Conservation (phyloP, 2,113 vertebrate genomes). For the Ciconia maguari region DNA sequence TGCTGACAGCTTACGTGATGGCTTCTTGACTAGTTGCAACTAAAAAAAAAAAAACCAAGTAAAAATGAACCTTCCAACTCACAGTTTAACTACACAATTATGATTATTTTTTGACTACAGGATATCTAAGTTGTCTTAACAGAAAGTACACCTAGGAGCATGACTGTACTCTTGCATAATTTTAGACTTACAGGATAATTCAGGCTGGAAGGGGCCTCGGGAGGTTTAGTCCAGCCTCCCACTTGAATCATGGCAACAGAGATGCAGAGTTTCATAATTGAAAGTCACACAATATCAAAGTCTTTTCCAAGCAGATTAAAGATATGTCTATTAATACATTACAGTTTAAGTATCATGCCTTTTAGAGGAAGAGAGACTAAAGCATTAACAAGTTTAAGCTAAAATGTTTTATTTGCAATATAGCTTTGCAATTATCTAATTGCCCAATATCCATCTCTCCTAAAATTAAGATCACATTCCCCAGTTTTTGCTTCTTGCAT, state of each 20-base stretch:
- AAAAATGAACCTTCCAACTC: not conserved
- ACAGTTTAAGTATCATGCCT: not conserved
- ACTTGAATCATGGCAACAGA: not conserved
- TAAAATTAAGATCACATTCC: not conserved
- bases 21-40: not conserved
- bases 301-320: not conserved
- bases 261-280: not conserved
- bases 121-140: not conserved
- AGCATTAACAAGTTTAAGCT: not conserved
- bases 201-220: not conserved
- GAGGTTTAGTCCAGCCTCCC: not conserved
- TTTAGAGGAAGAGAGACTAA: not conserved
- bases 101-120: not conserved
- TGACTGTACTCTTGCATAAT: accelerated
- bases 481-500: not conserved
- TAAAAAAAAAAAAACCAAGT: not conserved
- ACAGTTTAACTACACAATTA: not conserved
- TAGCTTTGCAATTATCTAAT: not conserved
- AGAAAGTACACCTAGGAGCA: not conserved
- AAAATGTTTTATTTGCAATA: not conserved
- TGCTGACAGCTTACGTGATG: not conserved
- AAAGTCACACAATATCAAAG: not conserved
- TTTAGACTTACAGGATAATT: not conserved
- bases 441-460: not conserved
- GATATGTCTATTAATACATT: not conserved